These are phyloP conservation scores for Pipa parva DNA, from an alignment of 2,113 vertebrate species.

Conservation along the genomic window DNA sequence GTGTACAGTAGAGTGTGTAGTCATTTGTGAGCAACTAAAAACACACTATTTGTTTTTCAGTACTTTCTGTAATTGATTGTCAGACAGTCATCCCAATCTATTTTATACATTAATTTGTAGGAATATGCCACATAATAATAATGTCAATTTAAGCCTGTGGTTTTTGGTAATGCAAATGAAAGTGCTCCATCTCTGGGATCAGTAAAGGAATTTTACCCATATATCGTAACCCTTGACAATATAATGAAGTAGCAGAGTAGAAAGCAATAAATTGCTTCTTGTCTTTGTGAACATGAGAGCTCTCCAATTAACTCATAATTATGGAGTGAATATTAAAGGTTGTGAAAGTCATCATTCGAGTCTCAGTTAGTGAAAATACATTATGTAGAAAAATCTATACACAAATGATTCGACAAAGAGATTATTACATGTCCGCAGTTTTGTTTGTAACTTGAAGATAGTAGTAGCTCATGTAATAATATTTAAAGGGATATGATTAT, in stretches of 20 bases:
- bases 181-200: slow-evolving; percentile 14
- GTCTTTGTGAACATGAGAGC: slow-evolving; percentile 16
- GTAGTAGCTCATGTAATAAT: too few relatives aligned
- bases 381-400: neutral
- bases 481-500: too few relatives aligned
- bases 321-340: slow-evolving; percentile 23
- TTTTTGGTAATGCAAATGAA: slow-evolving; percentile 12
- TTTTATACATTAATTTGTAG: neutral
- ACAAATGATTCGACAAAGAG: slow-evolving; percentile 30
- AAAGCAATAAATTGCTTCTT: slow-evolving; percentile 4
- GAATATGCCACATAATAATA: neutral
- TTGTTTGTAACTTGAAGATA: too few relatives aligned
- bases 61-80: neutral
- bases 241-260: neutral
- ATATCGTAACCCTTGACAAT: slow-evolving; percentile 19
- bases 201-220: neutral
- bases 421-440: neutral
- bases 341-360: slow-evolving; percentile 14
- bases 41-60: neutral
- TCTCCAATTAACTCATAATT: slow-evolving; percentile 33
- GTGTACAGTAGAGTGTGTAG: too few relatives aligned
- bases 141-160: neutral
- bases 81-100: neutral
- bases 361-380: slow-evolving; percentile 17
- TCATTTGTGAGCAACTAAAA: neutral